Percentiles rank a stretch among this genome's conserved stretches.
Conservation (phyloP, 2,113 vertebrate genomes). For the Prolemur simus region DNA sequence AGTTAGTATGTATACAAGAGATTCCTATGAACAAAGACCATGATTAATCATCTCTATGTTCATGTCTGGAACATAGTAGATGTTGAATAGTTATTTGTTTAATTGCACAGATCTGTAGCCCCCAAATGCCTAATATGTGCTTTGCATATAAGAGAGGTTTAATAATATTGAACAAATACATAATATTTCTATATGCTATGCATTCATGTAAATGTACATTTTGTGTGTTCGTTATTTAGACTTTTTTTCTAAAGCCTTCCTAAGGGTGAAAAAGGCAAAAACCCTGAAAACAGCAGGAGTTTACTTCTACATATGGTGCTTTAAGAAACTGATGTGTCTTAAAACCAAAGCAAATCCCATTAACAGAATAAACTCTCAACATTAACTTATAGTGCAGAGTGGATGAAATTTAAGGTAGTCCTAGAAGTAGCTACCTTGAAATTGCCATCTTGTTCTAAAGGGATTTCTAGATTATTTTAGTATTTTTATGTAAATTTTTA, state of each 20-base stretch:
- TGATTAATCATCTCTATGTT: not conserved
- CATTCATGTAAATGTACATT: not conserved
- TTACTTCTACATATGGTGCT: not conserved
- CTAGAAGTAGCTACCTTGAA: not conserved
- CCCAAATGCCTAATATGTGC: not conserved
- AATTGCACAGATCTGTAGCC: not conserved
- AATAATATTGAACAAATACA: not conserved
- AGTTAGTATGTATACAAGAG: not conserved
- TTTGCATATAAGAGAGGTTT: not conserved
- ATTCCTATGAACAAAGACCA: slow-evolving; percentile 8
- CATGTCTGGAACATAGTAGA: not conserved
- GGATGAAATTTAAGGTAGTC: not conserved
- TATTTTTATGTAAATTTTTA: slow-evolving; percentile 38
- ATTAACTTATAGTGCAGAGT: not conserved
- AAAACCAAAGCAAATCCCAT: slow-evolving; percentile 66
- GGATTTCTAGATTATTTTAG: slow-evolving; percentile 25
- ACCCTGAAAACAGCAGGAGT: slow-evolving; percentile 38
- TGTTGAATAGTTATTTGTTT: slow-evolving; percentile 15
- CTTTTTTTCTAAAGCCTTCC: not conserved
- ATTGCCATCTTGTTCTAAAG: slow-evolving; percentile 39
- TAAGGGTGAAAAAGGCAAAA: not conserved
- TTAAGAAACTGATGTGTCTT: slow-evolving; percentile 58
- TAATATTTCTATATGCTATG: not conserved
- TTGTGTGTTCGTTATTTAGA: not conserved
- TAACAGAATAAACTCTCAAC: slow-evolving; percentile 49